Conservation (phyloP, 2,797 vertebrate genomes). For the Cyclura pinguis region DNA sequence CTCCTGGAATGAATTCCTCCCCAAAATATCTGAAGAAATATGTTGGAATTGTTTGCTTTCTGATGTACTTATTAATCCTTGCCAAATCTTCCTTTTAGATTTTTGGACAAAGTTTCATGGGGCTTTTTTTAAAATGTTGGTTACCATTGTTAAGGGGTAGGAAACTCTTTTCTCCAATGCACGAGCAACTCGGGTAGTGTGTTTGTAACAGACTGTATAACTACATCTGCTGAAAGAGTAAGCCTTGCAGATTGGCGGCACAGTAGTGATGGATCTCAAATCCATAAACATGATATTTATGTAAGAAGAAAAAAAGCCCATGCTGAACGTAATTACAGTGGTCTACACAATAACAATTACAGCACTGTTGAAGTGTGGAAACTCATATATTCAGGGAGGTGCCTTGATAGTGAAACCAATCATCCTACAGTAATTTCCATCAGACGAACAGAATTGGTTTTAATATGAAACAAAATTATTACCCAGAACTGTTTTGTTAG, state of each 20-base stretch:
- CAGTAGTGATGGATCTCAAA: neutral
- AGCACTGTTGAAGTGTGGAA: conserved; percentile 34
- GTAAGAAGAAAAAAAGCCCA: neutral
- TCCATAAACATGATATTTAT: conserved; percentile 17
- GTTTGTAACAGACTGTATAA: neutral
- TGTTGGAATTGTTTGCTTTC: neutral
- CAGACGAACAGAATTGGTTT: neutral
- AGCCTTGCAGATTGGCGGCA: neutral
- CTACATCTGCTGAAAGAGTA: neutral
- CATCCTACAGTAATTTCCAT: neutral
- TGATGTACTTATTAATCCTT: neutral
- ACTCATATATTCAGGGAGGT: conserved; percentile 10
- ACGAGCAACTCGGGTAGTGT: neutral
- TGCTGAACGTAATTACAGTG: conserved; percentile 28
- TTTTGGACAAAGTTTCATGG: neutral
- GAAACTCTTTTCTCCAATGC: no score
- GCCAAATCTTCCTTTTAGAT: neutral
- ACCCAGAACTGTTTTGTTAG: conserved; percentile 34
- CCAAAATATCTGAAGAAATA: neutral
- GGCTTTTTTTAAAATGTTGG: neutral
- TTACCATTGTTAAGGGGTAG: neutral
- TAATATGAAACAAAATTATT: conserved; percentile 4
- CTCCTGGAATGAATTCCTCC: no score
- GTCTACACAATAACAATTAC: conserved; percentile 43
- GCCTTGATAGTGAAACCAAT: neutral